Evolutionary conservation across 2,888 invertebrate genomes (phyloP).

Genomic region (Zaprionus obscuricornis): DNA sequence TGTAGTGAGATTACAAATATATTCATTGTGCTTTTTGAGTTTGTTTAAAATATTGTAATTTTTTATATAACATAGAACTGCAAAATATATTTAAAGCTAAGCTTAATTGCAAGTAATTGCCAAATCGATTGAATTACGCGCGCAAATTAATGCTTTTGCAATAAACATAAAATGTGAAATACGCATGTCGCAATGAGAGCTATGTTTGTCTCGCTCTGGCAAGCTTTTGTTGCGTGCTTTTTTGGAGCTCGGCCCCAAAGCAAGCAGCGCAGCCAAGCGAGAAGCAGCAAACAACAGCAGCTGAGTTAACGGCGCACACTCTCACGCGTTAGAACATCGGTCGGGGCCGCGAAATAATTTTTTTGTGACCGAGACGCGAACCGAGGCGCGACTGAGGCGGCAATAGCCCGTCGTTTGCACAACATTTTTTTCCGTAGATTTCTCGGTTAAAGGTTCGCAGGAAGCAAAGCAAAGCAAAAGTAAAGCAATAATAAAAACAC

Average conservation of each 20-base stretch:
- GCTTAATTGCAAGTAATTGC: neutral
- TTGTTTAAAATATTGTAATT: no score
- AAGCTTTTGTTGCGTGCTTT: conserved; percentile 53
- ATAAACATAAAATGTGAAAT: no score
- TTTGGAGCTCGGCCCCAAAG: conserved; percentile 56
- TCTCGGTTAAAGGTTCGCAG: conserved; percentile 70
- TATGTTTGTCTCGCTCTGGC: conserved; percentile 37
- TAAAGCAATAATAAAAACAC: conserved; percentile 31
- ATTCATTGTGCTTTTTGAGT: no score
- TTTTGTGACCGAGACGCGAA: conserved; percentile 41
- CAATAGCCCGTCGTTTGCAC: conserved; percentile 46
- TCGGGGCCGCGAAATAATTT: conserved; percentile 42
- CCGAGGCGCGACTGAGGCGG: conserved; percentile 19
- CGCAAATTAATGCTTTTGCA: no score
- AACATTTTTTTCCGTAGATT: conserved; percentile 47
- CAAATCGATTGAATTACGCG: neutral
- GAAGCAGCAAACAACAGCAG: conserved; percentile 51
- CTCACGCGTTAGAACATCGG: conserved; percentile 57
- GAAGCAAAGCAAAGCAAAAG: conserved; percentile 40
- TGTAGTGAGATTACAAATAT: no score
- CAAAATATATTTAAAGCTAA: no score
- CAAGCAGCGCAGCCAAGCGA: conserved; percentile 51
- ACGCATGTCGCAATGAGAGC: no score
- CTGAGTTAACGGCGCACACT: conserved; percentile 60
- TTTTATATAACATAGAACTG: no score